Conservation (phyloP, 2,113 vertebrate species). For the Fulmarus glacialis region DNA sequence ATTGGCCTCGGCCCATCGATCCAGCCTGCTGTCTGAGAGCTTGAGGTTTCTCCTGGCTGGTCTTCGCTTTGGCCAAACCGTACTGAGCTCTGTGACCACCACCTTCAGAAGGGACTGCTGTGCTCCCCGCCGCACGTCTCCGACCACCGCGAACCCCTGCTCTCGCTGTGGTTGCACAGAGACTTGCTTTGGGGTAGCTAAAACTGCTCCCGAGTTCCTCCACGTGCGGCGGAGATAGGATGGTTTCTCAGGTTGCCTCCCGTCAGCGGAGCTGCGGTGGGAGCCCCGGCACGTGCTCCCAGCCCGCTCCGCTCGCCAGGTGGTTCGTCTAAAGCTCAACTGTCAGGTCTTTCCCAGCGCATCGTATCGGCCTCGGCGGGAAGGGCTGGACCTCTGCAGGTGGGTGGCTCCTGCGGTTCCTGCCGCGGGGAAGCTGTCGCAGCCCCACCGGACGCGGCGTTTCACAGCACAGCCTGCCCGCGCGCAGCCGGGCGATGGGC, state of each 20-base stretch:
- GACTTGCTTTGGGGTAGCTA: not conserved
- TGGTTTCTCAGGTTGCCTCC: not conserved
- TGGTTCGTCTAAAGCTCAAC: not conserved
- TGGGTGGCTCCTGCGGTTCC: not conserved
- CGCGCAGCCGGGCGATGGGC: rapidly evolving
- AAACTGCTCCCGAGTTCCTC: not conserved
- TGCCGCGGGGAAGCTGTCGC: not conserved
- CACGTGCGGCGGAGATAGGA: rapidly evolving
- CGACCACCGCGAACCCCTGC: not conserved
- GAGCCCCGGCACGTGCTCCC: rapidly evolving
- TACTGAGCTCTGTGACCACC: rapidly evolving
- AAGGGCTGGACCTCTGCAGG: not conserved
- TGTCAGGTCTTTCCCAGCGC: not conserved
- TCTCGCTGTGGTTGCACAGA: not conserved
- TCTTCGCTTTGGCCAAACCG: not conserved
- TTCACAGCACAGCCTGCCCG: not conserved
- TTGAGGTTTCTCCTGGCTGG: not conserved
- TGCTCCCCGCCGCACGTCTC: rapidly evolving
- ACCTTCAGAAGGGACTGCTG: rapidly evolving
- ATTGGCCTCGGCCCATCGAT: too few species aligned
- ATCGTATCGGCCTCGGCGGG: rapidly evolving
- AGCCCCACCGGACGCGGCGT: rapidly evolving
- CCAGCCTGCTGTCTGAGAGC: too few species aligned
- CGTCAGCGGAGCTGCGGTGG: not conserved
- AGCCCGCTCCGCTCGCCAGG: rapidly evolving